Percentiles rank a stretch among this genome's conserved stretches.
Evolutionary conservation across 2,797 vertebrate species (phyloP).

Genomic region (Mergus octosetaceus): DNA sequence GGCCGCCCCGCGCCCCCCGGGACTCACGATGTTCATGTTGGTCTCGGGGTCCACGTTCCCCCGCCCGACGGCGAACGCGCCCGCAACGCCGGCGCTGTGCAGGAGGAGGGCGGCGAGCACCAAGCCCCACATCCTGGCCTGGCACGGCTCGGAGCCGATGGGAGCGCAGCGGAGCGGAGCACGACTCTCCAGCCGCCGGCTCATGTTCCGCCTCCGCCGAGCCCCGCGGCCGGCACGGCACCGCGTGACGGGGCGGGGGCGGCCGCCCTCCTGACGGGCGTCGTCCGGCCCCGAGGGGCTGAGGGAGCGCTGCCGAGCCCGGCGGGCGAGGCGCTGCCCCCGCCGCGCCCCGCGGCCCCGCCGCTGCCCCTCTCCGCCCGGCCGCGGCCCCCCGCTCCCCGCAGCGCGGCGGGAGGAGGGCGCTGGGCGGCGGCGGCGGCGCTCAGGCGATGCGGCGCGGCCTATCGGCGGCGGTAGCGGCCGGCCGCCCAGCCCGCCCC

Average conservation of each 20-base stretch:
- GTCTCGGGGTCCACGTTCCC: constrained; percentile 57
- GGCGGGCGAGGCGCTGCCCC: not conserved
- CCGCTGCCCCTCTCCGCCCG: not conserved
- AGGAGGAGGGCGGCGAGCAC: not conserved
- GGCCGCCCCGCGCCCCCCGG: not conserved
- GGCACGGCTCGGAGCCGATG: too few species aligned
- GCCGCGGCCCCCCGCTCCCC: not conserved
- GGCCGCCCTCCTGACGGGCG: not conserved
- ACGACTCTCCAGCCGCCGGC: not conserved
- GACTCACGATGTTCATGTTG: constrained; percentile 72
- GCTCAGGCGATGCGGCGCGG: not conserved
- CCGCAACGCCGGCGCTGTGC: not conserved
- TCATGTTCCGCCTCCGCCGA: not conserved
- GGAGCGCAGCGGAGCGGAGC: too few species aligned
- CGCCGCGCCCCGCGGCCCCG: not conserved
- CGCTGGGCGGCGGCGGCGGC: too few species aligned
- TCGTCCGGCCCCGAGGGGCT: not conserved
- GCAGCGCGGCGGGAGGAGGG: not conserved
- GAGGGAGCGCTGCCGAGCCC: not conserved
- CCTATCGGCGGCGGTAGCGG: not conserved
- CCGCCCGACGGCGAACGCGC: not conserved
- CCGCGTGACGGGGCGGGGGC: not conserved
- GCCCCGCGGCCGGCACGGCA: not conserved
- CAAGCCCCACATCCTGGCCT: constrained; percentile 8
- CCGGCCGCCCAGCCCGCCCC: not conserved